Evolutionary conservation across 2,113 vertebrate genomes (phyloP), one percentile per base, ranked within the genome.

Genomic region (Cyprinodon brontotheroides): DNA sequence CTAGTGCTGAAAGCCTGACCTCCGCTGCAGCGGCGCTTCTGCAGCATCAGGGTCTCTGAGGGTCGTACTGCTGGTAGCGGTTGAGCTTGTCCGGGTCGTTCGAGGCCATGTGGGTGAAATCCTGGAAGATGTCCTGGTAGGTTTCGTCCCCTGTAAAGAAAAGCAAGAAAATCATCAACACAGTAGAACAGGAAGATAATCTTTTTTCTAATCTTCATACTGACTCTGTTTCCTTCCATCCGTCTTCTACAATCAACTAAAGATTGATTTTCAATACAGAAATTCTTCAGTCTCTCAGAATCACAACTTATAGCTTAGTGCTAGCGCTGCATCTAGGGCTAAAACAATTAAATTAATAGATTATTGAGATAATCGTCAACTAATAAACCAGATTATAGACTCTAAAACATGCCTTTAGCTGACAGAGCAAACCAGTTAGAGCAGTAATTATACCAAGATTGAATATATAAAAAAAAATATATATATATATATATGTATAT

Each of bases 61-160:
- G 89, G 79, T 96, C 95, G 14, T 94, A 85, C 86, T 95, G 95
- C 87, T 96, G 95, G 91, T 97, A 98, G 82, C 97, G 97, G 78
- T 97, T 96, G 75, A 99, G 93, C 92, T 97, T 98, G 79, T 98
- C 97, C 4, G 98, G 98, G 87, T 99, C 95, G 74, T 99, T 96
- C 73, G 98, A 97, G n/a, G 98, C 98, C 97, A 99, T 99, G 86
- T 98, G 96, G 72, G 97, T 96, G 93, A 98, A 99, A 88, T 99
- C 98, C 90, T 98, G 96, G 88, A 99, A 99, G 87, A 99, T 99
- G 91, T 99, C 98, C 91, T 98, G 97, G 87, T 98, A 99, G 61
- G 97, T 96, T 95, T 98, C 98, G 73, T 99, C 97, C 82, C 98
- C 98, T 99, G 93, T 61, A 81, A 64, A 5, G 66, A 77, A 37